These are phyloP conservation scores for Halichoerus grypus DNA, from an alignment of 2,113 vertebrate species.

Conservation along the genomic window DNA sequence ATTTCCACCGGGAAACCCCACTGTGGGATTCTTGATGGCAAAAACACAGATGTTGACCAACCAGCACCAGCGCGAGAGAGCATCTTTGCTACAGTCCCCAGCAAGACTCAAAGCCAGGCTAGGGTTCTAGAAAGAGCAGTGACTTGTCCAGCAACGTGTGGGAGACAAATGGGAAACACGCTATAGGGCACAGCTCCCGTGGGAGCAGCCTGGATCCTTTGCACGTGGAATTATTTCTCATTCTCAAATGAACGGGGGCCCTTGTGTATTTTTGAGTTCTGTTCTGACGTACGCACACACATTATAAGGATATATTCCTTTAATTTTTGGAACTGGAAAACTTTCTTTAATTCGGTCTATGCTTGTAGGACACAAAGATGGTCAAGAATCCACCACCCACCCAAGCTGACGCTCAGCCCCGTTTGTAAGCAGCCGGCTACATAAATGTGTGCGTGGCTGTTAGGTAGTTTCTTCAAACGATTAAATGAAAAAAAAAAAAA, in stretches of 20 bases:
- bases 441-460: neutral
- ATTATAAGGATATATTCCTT: conserved; percentile 39
- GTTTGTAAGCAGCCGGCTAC: neutral
- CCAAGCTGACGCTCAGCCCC: neutral
- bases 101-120: neutral
- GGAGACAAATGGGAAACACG: accelerated
- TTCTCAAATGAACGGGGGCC: accelerated
- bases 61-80: neutral
- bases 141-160: accelerated
- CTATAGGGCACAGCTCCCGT: accelerated
- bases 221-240: accelerated
- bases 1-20: accelerated
- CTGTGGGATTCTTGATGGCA: accelerated
- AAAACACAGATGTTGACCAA: accelerated
- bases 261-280: accelerated
- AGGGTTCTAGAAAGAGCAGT: accelerated
- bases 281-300: neutral
- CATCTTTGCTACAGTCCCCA: accelerated
- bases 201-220: accelerated
- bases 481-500: neutral
- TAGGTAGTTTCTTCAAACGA: conserved; percentile 30
- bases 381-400: neutral
- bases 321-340: conserved; percentile 68
- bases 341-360: conserved; percentile 75
- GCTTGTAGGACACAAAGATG: conserved; percentile 66